phyloP scores from a whole-genome alignment of 2,113 vertebrate species.

The Tapirus terrestris region DNA sequence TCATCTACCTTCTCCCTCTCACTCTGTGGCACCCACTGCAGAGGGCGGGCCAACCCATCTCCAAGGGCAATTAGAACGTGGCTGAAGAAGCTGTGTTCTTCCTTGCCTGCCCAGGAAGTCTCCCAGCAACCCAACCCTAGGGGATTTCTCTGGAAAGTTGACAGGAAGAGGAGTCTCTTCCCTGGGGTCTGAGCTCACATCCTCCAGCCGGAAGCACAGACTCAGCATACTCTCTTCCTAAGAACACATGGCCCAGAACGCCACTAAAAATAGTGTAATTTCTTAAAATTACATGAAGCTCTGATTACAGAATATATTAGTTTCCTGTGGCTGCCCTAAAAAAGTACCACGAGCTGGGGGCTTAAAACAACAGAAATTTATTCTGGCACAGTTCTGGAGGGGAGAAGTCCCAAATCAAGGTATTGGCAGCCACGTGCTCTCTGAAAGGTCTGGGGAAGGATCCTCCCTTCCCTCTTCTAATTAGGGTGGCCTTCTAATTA shows the following conservation, averaged over 20 bases:
- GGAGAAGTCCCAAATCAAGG: no score
- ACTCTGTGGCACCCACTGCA: rapidly evolving
- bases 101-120: background rate
- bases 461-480: background rate
- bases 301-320: background rate
- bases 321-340: background rate
- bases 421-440: rapidly evolving
- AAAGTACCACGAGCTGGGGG: background rate
- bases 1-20: background rate
- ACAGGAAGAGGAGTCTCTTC: background rate
- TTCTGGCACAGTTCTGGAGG: background rate
- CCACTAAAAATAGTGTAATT: background rate
- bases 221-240: background rate
- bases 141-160: background rate
- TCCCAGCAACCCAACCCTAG: background rate
- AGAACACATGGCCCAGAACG: background rate
- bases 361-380: background rate
- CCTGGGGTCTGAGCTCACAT: background rate
- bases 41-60: background rate
- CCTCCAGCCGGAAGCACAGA: background rate
- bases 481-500: background rate
- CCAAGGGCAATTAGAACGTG: rapidly evolving
- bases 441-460: rapidly evolving
- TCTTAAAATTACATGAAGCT: background rate
- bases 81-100: background rate